Percentiles rank a stretch among this genome's conserved stretches.
These are phyloP conservation scores for Patiria pectinifera DNA, from an alignment of 53 echinoderm and acorn worm species.

Conservation along the genomic window DNA sequence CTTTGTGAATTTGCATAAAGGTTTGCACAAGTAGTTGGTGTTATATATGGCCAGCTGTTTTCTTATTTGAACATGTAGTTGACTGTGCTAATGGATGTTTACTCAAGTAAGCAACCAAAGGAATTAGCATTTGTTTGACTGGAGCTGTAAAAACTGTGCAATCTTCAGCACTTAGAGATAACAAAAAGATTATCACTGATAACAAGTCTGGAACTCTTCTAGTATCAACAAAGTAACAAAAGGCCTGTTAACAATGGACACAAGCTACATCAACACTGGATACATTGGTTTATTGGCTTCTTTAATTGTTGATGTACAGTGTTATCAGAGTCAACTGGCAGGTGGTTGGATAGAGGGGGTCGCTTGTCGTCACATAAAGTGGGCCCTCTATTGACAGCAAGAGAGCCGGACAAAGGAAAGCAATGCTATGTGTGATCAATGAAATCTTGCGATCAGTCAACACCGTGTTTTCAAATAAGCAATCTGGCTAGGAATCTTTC, in stretches of 20 bases:
- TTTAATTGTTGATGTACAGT: background rate
- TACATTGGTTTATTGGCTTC: background rate
- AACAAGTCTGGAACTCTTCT: background rate
- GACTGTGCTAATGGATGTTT: constrained; percentile 3
- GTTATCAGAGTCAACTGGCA: background rate
- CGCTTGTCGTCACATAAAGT: background rate
- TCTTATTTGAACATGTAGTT: background rate
- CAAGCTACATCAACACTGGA: background rate
- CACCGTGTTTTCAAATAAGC: too few species aligned
- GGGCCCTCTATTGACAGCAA: background rate
- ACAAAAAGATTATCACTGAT: background rate
- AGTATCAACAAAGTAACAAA: background rate
- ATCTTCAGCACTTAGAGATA: background rate
- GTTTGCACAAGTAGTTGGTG: background rate
- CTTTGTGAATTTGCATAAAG: background rate
- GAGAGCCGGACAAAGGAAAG: background rate
- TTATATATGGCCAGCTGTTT: background rate
- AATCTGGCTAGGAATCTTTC: too few species aligned
- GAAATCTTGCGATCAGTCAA: too few species aligned
- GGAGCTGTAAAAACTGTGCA: background rate
- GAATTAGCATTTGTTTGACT: background rate
- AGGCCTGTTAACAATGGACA: background rate
- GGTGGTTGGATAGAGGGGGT: background rate
- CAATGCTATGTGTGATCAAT: background rate
- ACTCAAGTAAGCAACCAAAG: background rate